Percentiles rank a stretch among this genome's conserved stretches.
Evolutionary conservation across 1,140 invertebrate species (phyloP).

Genomic region (Epicauta chinensis): DNA sequence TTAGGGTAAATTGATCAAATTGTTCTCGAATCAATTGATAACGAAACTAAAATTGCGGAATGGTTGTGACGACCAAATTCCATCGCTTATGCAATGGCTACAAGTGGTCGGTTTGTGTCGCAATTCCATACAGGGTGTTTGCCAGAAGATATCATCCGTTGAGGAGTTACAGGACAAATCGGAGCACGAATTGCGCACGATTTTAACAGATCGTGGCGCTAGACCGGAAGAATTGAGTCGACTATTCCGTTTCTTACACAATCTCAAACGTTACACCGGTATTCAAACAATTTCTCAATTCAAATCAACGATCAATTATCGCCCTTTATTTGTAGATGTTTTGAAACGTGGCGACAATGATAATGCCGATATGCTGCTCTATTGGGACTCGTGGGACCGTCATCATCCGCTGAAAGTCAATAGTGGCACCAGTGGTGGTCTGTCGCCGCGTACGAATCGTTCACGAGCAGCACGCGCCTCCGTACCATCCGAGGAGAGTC

Average conservation of each 20-base stretch:
- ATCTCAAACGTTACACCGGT: conserved; percentile 80
- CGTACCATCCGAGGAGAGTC: conserved; percentile 56
- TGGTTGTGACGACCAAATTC: conserved; percentile 57
- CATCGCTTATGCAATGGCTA: conserved; percentile 83
- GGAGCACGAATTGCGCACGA: conserved; percentile 70
- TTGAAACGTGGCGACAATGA: conserved; percentile 51
- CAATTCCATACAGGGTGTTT: conserved; percentile 46
- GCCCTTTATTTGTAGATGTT: conserved; percentile 47
- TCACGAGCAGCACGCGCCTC: conserved; percentile 49
- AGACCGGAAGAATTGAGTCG: conserved; percentile 73
- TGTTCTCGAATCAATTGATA: conserved; percentile 85
- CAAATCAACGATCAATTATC: neutral
- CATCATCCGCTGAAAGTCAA: conserved; percentile 35
- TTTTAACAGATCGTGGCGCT: conserved; percentile 60
- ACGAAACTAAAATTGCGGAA: conserved; percentile 68
- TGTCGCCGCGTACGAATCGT: conserved; percentile 53
- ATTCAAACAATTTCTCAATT: conserved; percentile 14
- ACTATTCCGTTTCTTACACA: conserved; percentile 73
- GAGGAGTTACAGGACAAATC: conserved; percentile 76
- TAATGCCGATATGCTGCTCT: conserved; percentile 60
- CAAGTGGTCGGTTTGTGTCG: conserved; percentile 69
- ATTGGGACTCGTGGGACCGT: conserved; percentile 90
- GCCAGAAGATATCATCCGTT: conserved; percentile 58
- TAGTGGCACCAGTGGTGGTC: conserved; percentile 36
- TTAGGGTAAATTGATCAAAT: conserved; percentile 88